Conservation (phyloP, 2,113 vertebrate species). For the Arothron firmamentum region DNA sequence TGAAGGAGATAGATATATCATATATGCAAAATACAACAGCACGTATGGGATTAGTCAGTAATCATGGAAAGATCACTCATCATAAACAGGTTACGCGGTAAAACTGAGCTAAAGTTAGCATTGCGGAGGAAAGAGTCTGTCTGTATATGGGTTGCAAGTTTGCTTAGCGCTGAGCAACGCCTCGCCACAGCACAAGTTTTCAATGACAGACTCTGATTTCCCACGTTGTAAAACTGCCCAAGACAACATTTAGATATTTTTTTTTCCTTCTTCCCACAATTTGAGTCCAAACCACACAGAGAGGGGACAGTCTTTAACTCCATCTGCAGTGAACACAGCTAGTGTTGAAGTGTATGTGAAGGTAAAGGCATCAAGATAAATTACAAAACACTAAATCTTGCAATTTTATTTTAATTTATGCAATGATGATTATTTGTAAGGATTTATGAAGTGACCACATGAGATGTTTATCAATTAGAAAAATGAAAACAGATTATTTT, state of each 20-base stretch:
- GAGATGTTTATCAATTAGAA: conserved; percentile 69
- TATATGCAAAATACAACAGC: neutral
- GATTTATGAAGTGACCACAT: conserved; percentile 16
- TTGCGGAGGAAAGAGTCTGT: conserved; percentile 45
- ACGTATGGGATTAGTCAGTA: neutral
- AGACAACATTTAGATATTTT: conserved; percentile 22
- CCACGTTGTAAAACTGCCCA: neutral
- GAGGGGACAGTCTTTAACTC: conserved; percentile 41
- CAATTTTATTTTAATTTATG: no score
- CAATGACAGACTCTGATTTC: conserved; percentile 47
- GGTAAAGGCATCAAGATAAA: no score
- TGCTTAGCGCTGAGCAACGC: conserved; percentile 49
- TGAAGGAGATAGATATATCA: conserved; percentile 9
- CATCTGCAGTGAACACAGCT: conserved; percentile 8
- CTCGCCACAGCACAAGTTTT: conserved; percentile 41
- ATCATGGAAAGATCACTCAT: conserved; percentile 32
- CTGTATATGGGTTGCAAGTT: conserved; percentile 41
- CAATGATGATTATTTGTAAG: no score
- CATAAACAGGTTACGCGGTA: conserved; percentile 25
- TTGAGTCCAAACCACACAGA: conserved; percentile 38
- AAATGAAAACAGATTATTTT: conserved; percentile 45
- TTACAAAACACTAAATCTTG: no score
- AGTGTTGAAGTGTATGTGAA: neutral
- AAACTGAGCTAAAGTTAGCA: conserved; percentile 38
- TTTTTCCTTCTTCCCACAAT: conserved; percentile 10